A percentile compares a stretch with the other conserved stretches of the same genome.
These are phyloP conservation scores for Dysmachus trigonus DNA, from an alignment of 2,888 invertebrate genomes.

Conservation along the genomic window DNA sequence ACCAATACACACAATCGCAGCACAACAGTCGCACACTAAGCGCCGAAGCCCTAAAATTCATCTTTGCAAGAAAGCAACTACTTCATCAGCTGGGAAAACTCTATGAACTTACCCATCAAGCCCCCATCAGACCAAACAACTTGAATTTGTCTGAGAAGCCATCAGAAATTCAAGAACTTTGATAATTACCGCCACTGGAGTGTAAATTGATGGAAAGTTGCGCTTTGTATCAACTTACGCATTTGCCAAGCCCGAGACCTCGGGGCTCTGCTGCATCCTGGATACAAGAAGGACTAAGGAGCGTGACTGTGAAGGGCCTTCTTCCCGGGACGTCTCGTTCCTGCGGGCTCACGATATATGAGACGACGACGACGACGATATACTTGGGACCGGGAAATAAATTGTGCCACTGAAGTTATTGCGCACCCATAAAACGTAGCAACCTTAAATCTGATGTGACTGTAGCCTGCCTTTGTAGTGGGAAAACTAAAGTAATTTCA, in stretches of 20 bases:
- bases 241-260: neutral
- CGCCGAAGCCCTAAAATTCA: neutral
- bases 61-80: neutral
- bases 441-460: slow-evolving; percentile 14
- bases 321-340: neutral
- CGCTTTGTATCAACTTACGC: slow-evolving; percentile 41
- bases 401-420: slow-evolving; percentile 28
- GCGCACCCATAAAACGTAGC: slow-evolving; percentile 19
- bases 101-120: neutral
- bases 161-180: slow-evolving; percentile 40
- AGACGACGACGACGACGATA: neutral
- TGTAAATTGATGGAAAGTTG: slow-evolving; percentile 38
- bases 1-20: neutral
- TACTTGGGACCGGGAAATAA: neutral
- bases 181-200: slow-evolving; percentile 36
- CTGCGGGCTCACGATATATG: neutral
- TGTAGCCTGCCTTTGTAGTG: neutral
- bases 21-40: neutral
- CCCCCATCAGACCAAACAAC: neutral
- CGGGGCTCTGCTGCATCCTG: neutral
- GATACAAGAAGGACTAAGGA: neutral
- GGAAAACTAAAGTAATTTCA: slow-evolving; percentile 17
- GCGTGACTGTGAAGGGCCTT: neutral
- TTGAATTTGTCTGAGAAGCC: slow-evolving; percentile 38
- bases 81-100: slow-evolving; percentile 14